These are phyloP conservation scores for Pseudorasbora parva DNA, from an alignment of 2,113 vertebrate species.

Conservation along the genomic window DNA sequence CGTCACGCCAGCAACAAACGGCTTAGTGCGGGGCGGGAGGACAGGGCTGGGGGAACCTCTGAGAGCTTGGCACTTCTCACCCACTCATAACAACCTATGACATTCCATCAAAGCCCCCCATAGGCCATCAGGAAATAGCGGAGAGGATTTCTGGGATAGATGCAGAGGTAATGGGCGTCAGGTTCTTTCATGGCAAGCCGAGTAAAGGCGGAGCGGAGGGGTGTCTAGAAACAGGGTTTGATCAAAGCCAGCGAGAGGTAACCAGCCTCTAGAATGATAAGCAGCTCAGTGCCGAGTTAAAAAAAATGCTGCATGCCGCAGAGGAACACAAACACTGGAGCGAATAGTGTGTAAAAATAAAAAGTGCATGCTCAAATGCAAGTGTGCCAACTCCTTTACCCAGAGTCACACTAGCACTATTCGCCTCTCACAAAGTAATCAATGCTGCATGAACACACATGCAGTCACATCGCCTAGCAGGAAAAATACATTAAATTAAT, in stretches of 20 bases:
- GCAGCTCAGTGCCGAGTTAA: slow-evolving; percentile 13
- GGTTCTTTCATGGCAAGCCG: background rate
- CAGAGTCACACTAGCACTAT: background rate
- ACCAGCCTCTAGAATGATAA: slow-evolving; percentile 31
- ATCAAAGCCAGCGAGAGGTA: slow-evolving; percentile 44
- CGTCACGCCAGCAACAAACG: slow-evolving; percentile 40
- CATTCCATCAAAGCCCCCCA: background rate
- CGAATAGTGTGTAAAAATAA: slow-evolving; percentile 21
- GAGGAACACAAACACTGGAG: slow-evolving; percentile 30
- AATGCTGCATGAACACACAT: background rate
- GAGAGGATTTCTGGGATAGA: background rate
- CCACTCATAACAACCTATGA: slow-evolving; percentile 15
- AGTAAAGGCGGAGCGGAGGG: background rate
- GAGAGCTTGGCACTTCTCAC: background rate
- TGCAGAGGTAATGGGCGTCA: slow-evolving; percentile 15
- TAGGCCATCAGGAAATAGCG: background rate
- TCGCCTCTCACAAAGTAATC: background rate
- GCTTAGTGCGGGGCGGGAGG: background rate
- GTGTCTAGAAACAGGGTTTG: slow-evolving; percentile 28
- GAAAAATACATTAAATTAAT: background rate
- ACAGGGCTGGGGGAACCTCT: background rate
- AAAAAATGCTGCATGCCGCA: slow-evolving; percentile 17
- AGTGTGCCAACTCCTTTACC: background rate
- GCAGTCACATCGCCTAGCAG: background rate
- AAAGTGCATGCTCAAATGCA: slow-evolving; percentile 4